Conservation (phyloP, 2,888 invertebrate species). For the Ashinkailepas kermadecensis region DNA sequence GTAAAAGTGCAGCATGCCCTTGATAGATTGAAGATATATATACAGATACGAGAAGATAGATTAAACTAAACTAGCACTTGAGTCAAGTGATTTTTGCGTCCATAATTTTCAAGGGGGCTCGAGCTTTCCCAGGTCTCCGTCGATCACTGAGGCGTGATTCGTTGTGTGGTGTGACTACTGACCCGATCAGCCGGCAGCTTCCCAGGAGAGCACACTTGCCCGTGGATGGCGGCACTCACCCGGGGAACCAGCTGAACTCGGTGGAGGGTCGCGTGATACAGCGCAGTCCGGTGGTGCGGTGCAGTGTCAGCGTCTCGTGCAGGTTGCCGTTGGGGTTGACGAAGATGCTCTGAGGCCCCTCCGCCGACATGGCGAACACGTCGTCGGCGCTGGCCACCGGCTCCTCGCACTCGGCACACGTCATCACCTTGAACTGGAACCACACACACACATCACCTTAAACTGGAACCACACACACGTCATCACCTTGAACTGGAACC, state of each 20-base stretch:
- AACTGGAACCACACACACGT: neutral
- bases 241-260: conserved; percentile 79
- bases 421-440: conserved; percentile 37
- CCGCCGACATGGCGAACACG: conserved; percentile 70
- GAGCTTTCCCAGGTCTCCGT: no score
- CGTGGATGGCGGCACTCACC: conserved; percentile 47
- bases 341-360: conserved; percentile 70
- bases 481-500: neutral
- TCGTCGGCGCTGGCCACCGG: conserved; percentile 56
- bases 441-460: conserved; percentile 8
- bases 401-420: conserved; percentile 50
- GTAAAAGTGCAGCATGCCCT: no score
- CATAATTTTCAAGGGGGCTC: no score
- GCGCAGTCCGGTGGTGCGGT: conserved; percentile 40
- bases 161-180: neutral
- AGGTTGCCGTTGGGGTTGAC: conserved; percentile 72
- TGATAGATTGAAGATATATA: no score
- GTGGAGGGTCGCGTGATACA: conserved; percentile 52
- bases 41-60: no score
- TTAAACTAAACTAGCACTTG: no score
- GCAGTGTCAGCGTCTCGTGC: conserved; percentile 66
- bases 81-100: no score
- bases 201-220: neutral
- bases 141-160: no score
- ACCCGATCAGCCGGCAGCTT: neutral